Evolutionary conservation across 2,888 invertebrate genomes (phyloP).

Genomic region (Amaurobius ferox): DNA sequence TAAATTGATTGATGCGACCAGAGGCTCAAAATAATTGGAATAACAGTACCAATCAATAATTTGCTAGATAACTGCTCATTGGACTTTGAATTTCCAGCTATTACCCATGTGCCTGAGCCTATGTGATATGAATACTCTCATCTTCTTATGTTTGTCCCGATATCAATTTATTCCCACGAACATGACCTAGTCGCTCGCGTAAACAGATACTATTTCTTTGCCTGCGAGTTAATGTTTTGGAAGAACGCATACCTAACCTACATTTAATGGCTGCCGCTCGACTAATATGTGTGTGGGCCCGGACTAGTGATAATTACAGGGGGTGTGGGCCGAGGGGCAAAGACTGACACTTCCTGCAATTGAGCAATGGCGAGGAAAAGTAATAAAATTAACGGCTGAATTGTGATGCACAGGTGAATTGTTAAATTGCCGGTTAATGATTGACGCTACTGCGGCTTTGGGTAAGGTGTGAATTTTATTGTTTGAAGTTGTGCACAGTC

Average conservation of each 20-base stretch:
- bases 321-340: slow-evolving; percentile 13
- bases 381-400: slow-evolving; percentile 58
- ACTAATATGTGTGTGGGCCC: slow-evolving; percentile 60
- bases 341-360: slow-evolving; percentile 69
- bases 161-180: background rate
- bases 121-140: too few species aligned
- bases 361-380: slow-evolving; percentile 64
- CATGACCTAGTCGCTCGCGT: background rate
- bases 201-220: background rate
- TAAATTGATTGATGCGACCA: too few species aligned
- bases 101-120: too few species aligned
- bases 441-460: slow-evolving; percentile 30
- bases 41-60: too few species aligned
- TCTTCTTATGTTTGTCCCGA: too few species aligned
- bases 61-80: too few species aligned
- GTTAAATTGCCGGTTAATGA: slow-evolving; percentile 68
- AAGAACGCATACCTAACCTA: slow-evolving; percentile 59
- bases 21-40: too few species aligned
- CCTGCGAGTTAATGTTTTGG: slow-evolving; percentile 18
- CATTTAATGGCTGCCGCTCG: slow-evolving; percentile 54
- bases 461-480: slow-evolving; percentile 47
- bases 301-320: slow-evolving; percentile 49
- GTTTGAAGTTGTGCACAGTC: slow-evolving; percentile 17
- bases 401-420: slow-evolving; percentile 60
- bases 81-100: too few species aligned